Evolutionary conservation across 2,888 invertebrate genomes (phyloP).

Genomic region (Nomada fabriciana): DNA sequence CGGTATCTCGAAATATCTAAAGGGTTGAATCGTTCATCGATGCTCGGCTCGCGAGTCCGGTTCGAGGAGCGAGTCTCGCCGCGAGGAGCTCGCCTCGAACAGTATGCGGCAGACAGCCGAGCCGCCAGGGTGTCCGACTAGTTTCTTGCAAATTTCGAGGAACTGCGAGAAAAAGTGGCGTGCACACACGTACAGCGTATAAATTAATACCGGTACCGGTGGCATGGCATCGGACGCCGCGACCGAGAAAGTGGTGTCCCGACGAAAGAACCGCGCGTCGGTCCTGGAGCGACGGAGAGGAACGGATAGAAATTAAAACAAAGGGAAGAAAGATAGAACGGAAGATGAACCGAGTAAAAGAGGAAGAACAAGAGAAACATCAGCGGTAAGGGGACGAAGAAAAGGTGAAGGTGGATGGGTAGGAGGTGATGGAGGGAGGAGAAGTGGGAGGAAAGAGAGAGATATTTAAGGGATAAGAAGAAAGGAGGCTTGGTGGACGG

Average conservation of each 20-base stretch:
- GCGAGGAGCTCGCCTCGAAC: slow-evolving; percentile 19
- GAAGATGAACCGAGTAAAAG: slow-evolving; percentile 29
- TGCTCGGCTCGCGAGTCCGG: not conserved
- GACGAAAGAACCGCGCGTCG: slow-evolving; percentile 23
- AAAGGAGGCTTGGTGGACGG: not conserved
- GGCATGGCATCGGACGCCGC: slow-evolving; percentile 49
- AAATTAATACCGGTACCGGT: slow-evolving; percentile 82
- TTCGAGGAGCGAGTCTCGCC: not conserved
- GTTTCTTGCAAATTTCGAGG: slow-evolving; percentile 85
- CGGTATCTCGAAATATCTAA: slow-evolving; percentile 5
- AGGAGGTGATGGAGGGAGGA: not conserved
- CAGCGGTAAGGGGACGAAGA: slow-evolving; percentile 1
- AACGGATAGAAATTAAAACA: slow-evolving; percentile 48
- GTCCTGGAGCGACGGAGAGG: slow-evolving; percentile 36
- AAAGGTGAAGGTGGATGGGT: not conserved
- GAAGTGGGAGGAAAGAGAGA: slow-evolving; percentile 7
- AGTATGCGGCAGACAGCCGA: slow-evolving; percentile 55
- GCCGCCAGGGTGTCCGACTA: slow-evolving; percentile 79
- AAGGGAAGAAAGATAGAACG: slow-evolving; percentile 39
- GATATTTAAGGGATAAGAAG: slow-evolving; percentile 48
- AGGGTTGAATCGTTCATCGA: slow-evolving; percentile 27
- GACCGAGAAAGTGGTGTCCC: slow-evolving; percentile 9
- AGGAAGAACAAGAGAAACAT: slow-evolving; percentile 28
- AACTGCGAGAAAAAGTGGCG: slow-evolving; percentile 83
- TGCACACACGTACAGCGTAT: slow-evolving; percentile 84